Percentiles rank a stretch among this genome's conserved stretches.
Evolutionary conservation across 2,113 vertebrate genomes (phyloP).

Genomic region (Hippocampus mohnikei): DNA sequence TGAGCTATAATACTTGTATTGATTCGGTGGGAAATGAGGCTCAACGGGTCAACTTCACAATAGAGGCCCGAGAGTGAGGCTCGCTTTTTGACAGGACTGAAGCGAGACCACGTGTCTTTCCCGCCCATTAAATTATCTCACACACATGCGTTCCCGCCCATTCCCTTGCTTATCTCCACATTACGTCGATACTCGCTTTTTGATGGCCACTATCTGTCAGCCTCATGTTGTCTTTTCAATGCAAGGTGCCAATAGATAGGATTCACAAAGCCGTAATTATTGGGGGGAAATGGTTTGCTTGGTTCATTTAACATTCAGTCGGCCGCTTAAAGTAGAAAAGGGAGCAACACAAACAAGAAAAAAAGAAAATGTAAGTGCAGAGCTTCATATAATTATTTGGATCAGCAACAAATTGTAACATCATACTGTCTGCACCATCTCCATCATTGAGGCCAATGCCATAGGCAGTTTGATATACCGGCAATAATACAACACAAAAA

Average conservation of each 20-base stretch:
- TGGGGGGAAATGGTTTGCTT: neutral
- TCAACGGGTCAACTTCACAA: constrained; percentile 20
- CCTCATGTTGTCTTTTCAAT: neutral
- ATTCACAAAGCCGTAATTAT: neutral
- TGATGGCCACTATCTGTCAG: neutral
- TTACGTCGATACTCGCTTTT: neutral
- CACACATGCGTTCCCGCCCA: neutral
- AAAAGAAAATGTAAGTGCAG: neutral
- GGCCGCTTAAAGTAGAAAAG: neutral
- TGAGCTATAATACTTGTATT: constrained; percentile 23
- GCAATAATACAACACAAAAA: too few relatives aligned
- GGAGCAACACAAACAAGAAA: neutral
- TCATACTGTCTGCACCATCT: neutral
- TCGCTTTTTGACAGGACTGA: constrained; percentile 6
- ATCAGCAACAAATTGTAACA: neutral
- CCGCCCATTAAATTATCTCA: constrained; percentile 2
- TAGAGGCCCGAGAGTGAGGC: constrained; percentile 12
- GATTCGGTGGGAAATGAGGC: constrained; percentile 22
- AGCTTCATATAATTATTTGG: neutral
- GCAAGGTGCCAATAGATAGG: neutral
- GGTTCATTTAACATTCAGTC: neutral
- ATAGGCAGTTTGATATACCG: too few relatives aligned
- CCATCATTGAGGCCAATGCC: too few relatives aligned
- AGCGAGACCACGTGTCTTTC: constrained; percentile 12
- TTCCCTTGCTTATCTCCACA: constrained; percentile 4